These are phyloP conservation scores for Manacus vitellinus DNA, from an alignment of 2,113 vertebrate species.

Conservation along the genomic window DNA sequence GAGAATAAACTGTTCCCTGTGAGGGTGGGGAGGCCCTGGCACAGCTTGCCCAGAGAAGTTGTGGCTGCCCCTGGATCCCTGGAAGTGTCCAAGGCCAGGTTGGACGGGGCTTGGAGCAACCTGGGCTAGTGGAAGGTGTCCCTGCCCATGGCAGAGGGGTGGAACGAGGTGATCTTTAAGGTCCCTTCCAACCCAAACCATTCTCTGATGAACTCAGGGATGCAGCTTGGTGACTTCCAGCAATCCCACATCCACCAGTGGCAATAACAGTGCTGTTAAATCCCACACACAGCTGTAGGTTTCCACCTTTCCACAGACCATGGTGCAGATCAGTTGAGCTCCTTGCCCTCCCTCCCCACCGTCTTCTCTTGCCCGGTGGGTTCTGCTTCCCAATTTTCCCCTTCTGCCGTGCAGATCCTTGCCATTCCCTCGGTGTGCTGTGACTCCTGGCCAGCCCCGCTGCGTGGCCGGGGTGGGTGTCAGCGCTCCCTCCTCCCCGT, in stretches of 20 bases:
- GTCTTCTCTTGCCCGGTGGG: neutral
- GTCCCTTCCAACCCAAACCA: neutral
- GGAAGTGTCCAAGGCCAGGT: neutral
- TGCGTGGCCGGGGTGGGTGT: rapidly evolving
- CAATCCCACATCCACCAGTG: neutral
- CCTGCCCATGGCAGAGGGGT: neutral
- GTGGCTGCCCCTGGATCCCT: neutral
- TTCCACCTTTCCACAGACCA: rapidly evolving
- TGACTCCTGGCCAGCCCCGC: neutral
- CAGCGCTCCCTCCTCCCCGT: neutral
- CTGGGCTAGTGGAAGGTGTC: neutral
- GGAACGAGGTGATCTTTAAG: rapidly evolving
- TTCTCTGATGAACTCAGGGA: neutral
- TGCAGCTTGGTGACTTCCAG: neutral
- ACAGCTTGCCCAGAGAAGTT: neutral
- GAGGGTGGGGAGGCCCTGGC: neutral
- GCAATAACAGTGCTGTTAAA: neutral
- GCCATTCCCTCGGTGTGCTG: neutral
- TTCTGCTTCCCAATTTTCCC: neutral
- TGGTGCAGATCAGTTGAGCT: rapidly evolving
- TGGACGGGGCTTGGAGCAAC: neutral
- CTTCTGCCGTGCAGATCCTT: neutral
- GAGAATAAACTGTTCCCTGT: neutral
- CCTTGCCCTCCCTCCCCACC: neutral
- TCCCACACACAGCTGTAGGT: rapidly evolving